A percentile compares a stretch with the other conserved stretches of the same genome.
Evolutionary conservation across 2,888 invertebrate genomes (phyloP).

Genomic region (Encarsia formosa): DNA sequence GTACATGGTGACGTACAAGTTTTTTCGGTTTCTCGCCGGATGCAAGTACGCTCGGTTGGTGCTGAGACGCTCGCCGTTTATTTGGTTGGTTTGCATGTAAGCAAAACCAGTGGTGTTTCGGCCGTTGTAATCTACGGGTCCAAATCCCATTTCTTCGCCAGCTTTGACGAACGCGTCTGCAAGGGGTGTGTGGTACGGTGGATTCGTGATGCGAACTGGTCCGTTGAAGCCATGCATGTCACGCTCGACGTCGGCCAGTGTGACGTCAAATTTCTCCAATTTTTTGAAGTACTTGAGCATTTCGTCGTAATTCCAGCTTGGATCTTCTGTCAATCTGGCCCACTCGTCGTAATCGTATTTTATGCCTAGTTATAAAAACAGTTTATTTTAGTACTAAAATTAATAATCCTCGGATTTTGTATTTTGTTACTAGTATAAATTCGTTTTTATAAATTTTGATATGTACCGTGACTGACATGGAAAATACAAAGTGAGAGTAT

Average conservation of each 20-base stretch:
- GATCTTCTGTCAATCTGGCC: conserved; percentile 23
- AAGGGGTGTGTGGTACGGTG: neutral
- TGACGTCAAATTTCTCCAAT: neutral
- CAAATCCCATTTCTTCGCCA: conserved; percentile 3
- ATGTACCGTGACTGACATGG: too few species aligned
- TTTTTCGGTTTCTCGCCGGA: conserved; percentile 56
- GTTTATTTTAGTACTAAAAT: too few species aligned
- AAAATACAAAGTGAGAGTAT: too few species aligned
- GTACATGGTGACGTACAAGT: conserved; percentile 64
- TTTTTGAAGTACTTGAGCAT: conserved; percentile 1
- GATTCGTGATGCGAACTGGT: neutral
- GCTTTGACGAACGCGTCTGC: neutral
- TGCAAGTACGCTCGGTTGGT: conserved; percentile 60
- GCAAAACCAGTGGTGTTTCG: neutral
- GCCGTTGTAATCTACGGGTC: conserved; percentile 5
- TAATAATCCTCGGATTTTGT: too few species aligned
- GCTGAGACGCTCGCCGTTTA: conserved; percentile 39
- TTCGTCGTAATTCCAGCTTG: conserved; percentile 56
- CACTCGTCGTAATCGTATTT: conserved; percentile 7
- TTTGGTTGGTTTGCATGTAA: conserved; percentile 4
- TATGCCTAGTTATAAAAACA: too few species aligned
- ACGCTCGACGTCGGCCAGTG: conserved; percentile 40
- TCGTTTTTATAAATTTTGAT: too few species aligned
- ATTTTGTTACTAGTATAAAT: too few species aligned
- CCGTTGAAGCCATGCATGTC: conserved; percentile 37